Percentiles rank a stretch among this genome's conserved stretches.
Evolutionary conservation across 2,888 invertebrate species (phyloP).

Genomic region (Spisula solida): DNA sequence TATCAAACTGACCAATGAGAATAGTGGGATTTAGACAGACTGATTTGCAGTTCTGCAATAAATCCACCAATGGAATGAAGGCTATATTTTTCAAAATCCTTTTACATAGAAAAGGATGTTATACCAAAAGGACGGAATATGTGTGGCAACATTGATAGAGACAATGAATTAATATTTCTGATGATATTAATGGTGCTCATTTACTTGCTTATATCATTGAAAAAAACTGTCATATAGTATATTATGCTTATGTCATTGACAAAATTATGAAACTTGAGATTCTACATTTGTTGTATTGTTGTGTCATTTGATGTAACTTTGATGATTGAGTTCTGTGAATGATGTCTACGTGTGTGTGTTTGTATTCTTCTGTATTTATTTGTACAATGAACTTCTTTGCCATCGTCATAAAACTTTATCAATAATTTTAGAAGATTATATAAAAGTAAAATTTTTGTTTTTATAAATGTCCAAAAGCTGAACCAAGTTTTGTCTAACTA

Average conservation of each 20-base stretch:
- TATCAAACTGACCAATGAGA: constrained; percentile 6
- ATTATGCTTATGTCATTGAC: constrained; percentile 36
- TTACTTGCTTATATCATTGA: constrained; percentile 9
- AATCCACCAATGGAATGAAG: neutral
- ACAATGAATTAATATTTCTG: constrained; percentile 34
- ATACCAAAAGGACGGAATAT: neutral
- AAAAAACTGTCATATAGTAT: constrained; percentile 9
- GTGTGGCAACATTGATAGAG: constrained; percentile 3
- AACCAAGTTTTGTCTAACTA: too few relatives aligned
- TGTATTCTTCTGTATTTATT: neutral
- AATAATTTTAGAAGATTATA: too few relatives aligned
- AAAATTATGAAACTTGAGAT: neutral
- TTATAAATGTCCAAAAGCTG: too few relatives aligned
- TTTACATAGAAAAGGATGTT: neutral
- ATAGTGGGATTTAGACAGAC: neutral
- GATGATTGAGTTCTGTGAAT: neutral
- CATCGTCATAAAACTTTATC: too few relatives aligned
- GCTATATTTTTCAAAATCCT: neutral
- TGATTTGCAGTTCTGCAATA: neutral
- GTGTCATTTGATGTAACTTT: neutral
- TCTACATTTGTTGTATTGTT: neutral
- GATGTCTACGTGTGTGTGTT: neutral
- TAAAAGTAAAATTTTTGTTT: too few relatives aligned
- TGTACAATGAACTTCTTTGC: neutral
- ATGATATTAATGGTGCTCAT: constrained; percentile 43